phyloP scores from a whole-genome alignment of 2,888 invertebrate species.

The Meghimatium bilineatum region DNA sequence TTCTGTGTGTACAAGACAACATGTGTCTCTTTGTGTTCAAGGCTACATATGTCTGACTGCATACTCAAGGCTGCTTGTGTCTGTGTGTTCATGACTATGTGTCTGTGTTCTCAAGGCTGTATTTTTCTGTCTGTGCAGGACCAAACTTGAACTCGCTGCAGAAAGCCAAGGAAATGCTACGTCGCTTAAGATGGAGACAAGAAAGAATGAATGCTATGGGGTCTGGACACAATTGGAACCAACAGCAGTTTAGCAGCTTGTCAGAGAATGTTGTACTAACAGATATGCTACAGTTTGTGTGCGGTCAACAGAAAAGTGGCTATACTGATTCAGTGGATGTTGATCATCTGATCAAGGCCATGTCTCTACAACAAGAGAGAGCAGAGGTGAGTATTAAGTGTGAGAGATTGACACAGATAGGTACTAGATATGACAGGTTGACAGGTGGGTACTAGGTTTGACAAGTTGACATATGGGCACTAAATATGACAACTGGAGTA shows the following conservation, averaged over 20 bases:
- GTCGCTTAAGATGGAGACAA: conserved; percentile 71
- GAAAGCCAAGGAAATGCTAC: conserved; percentile 71
- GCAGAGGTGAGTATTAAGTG: conserved; percentile 71
- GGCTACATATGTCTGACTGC: no score
- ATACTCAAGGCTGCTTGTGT: no score
- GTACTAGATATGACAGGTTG: not conserved
- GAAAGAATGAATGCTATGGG: conserved; percentile 62
- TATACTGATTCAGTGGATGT: conserved; percentile 44
- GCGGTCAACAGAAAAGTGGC: conserved; percentile 58
- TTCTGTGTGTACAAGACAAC: no score
- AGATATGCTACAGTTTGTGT: conserved; percentile 66
- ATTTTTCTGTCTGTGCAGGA: conserved; percentile 48
- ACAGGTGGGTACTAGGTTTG: no score
- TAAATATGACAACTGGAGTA: no score
- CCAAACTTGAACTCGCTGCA: conserved; percentile 67
- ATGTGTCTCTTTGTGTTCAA: no score
- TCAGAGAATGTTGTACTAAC: conserved; percentile 45
- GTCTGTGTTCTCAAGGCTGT: no score
- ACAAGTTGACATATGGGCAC: no score
- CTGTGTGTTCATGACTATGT: no score
- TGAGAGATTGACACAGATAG: no score
- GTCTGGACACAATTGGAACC: conserved; percentile 37
- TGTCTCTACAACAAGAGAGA: conserved; percentile 72
- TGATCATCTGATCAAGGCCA: conserved; percentile 63
- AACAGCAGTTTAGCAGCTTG: conserved; percentile 38